Evolutionary conservation across 2,888 invertebrate species (phyloP).

Genomic region (Dione juno): DNA sequence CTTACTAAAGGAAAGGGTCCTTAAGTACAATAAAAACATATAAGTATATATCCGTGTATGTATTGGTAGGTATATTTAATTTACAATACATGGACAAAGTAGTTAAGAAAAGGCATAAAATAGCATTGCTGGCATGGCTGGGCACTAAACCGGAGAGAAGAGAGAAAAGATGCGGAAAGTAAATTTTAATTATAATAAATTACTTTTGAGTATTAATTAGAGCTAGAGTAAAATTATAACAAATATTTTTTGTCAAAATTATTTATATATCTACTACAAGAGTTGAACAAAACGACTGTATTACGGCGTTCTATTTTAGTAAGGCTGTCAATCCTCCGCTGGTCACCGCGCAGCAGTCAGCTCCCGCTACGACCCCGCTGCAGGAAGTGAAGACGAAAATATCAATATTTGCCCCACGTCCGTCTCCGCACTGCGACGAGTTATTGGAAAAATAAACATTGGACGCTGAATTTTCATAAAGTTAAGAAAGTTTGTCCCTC

Average conservation of each 20-base stretch:
- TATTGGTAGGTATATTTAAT: too few relatives aligned
- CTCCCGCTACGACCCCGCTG: not conserved
- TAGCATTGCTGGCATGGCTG: too few relatives aligned
- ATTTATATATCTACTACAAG: not conserved
- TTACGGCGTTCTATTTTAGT: slow-evolving; percentile 18
- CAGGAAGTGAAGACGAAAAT: slow-evolving; percentile 35
- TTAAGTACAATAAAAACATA: slow-evolving; percentile 3
- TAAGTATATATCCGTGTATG: not conserved
- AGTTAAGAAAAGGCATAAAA: too few relatives aligned
- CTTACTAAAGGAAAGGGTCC: not conserved
- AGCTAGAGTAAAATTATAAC: too few relatives aligned
- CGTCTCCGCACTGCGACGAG: slow-evolving; percentile 19
- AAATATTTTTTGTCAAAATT: not conserved
- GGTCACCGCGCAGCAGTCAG: not conserved
- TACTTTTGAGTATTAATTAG: too few relatives aligned
- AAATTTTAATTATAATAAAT: too few relatives aligned
- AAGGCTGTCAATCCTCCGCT: slow-evolving; percentile 6
- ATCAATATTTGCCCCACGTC: slow-evolving; percentile 31
- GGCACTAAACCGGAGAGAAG: too few relatives aligned
- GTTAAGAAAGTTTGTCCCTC: not conserved
- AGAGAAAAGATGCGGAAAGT: too few relatives aligned
- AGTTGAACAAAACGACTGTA: not conserved
- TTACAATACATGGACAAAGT: too few relatives aligned
- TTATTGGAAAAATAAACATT: slow-evolving; percentile 28
- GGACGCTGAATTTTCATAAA: not conserved